Evolutionary conservation across 2,113 vertebrate genomes (phyloP), one percentile per base, ranked within the genome.

Genomic region (Petaurus breviceps): DNA sequence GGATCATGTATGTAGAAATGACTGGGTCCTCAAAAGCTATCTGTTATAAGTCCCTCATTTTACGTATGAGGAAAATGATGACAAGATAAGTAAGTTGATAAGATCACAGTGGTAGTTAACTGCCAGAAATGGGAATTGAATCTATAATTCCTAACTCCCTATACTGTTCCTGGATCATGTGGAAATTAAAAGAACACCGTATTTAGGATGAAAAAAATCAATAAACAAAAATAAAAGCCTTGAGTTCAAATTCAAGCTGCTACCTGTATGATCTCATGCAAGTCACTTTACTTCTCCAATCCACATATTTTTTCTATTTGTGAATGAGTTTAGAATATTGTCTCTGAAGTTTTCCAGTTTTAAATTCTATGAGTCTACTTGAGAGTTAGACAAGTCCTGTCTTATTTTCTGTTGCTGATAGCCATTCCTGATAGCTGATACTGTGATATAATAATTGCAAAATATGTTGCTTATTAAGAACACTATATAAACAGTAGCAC

Each of bases 401-500:
- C 19, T 22, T 43, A 84, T 84, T 84, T 43, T 37, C n/a, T 43
- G 5, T 1, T 84, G 68, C 37, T 84, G n/a, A 2, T 84, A n/a
- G 7, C 68, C 68, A 84, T 77, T n/a, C 61, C 31, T 77, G 4
- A n/a, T 77, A 77, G n/a, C 8, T 77, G n/a, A n/a, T 77, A 1
- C 14, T 19, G 31, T 1, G 12, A 77, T 77, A 77, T 19, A 28
- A 77, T 77, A 37, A 77, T 77, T 77, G 19, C 3, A 95, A 51
- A 94, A 95, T n/a, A 52, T 96, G n/a, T 31, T 90, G 61, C 84
- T 23, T 95, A 28, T 54, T 92, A 93, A 51, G 90, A 77, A 43
- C 9, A 61, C 55, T 92, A 92, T 96, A 46, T 90, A 94, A 96
- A 93, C 49, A 97, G 89, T 24, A 91, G 16, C 57, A 47, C 51